Evolutionary conservation across 2,113 vertebrate species (phyloP).

Genomic region (Boulengeromyrus knoepffleri): DNA sequence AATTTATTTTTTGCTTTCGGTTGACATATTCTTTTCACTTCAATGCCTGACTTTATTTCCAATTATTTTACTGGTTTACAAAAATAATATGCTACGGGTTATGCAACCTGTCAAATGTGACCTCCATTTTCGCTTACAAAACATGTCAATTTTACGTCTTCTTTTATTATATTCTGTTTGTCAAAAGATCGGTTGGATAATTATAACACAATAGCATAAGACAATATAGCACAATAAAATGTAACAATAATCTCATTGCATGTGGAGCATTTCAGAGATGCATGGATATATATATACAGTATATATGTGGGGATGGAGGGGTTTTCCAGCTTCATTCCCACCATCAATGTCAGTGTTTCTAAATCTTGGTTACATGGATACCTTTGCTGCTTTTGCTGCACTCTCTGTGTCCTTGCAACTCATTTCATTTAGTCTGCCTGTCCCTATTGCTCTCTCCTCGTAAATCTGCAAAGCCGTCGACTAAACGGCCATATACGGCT

Average conservation of each 20-base stretch:
- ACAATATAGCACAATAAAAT: not conserved
- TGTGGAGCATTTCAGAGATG: not conserved
- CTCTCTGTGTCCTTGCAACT: not conserved
- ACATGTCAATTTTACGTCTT: not conserved
- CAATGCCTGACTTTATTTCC: not conserved
- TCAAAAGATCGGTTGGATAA: not conserved
- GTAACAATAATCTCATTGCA: not conserved
- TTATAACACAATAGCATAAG: not conserved
- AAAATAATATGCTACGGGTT: not conserved
- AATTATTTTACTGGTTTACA: not conserved
- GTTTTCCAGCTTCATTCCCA: not conserved
- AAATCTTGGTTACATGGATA: conserved; percentile 1
- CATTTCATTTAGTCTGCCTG: conserved; percentile 7
- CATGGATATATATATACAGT: not conserved
- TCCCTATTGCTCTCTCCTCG: not conserved
- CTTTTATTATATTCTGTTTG: not conserved
- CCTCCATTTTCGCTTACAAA: not conserved
- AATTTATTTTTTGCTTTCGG: not conserved
- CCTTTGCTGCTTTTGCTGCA: not conserved
- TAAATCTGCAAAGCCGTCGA: not conserved
- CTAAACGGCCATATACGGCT: not conserved
- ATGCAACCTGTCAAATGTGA: not conserved
- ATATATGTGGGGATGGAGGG: not conserved
- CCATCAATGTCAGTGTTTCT: conserved; percentile 13
- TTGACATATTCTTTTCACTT: not conserved